These are phyloP conservation scores for Psittacara wagleri DNA, from an alignment of 2,113 vertebrate species.

Conservation along the genomic window DNA sequence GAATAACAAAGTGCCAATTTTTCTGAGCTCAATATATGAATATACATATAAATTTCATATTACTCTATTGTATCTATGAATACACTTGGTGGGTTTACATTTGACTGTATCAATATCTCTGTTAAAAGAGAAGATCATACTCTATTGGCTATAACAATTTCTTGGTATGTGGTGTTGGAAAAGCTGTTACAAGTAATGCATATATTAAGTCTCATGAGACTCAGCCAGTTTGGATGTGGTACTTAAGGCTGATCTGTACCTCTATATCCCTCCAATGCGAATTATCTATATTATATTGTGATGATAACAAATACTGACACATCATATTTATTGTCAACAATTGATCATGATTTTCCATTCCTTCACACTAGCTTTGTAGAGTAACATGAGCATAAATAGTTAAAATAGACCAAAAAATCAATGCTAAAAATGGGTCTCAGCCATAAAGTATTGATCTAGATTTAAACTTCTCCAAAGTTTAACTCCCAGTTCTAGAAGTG, in stretches of 20 bases:
- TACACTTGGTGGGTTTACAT: background rate
- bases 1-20: constrained; percentile 46
- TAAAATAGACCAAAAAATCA: background rate
- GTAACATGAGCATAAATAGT: background rate
- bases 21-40: constrained; percentile 42
- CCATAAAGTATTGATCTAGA: background rate
- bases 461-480: background rate
- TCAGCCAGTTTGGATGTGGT: background rate
- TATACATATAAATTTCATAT: constrained; percentile 30
- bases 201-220: background rate
- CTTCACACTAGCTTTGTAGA: background rate
- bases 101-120: background rate
- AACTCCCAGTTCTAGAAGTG: background rate
- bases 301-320: background rate
- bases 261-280: background rate
- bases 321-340: background rate
- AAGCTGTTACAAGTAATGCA: background rate
- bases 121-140: background rate
- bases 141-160: background rate
- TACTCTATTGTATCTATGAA: background rate
- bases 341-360: background rate
- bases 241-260: background rate
- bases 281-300: background rate
- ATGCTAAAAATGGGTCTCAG: background rate
- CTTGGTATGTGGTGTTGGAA: background rate